Percentiles rank a stretch among this genome's conserved stretches.
Evolutionary conservation across 2,797 vertebrate species (phyloP).

Genomic region (Synanceia verrucosa): DNA sequence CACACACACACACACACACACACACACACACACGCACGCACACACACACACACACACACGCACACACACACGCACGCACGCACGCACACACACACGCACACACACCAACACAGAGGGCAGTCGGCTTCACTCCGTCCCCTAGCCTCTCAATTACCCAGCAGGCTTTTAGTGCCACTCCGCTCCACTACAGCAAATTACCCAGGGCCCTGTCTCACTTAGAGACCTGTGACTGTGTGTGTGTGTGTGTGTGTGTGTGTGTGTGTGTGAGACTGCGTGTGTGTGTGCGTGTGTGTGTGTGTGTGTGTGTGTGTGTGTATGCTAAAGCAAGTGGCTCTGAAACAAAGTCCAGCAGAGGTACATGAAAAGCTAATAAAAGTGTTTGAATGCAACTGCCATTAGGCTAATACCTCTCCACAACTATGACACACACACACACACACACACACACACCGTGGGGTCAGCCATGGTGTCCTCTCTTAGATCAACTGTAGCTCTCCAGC

Average conservation of each 20-base stretch:
- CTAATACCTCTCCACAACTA: conserved; percentile 82
- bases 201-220: conserved; percentile 91
- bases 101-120: conserved; percentile 72
- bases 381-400: conserved; percentile 87
- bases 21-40: conserved; percentile 36
- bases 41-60: not conserved
- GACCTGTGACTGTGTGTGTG: conserved; percentile 74
- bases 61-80: conserved; percentile 36
- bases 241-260: conserved; percentile 37
- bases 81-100: conserved; percentile 21
- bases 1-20: conserved; percentile 46
- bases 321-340: conserved; percentile 65
- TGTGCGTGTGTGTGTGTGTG: conserved; percentile 15
- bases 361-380: conserved; percentile 89
- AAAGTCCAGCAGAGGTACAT: conserved; percentile 79
- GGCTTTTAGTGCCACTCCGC: conserved; percentile 93
- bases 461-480: conserved; percentile 56
- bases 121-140: conserved; percentile 82
- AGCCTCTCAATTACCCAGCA: conserved; percentile 96
- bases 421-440: conserved; percentile 17
- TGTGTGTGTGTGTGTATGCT: conserved; percentile 32
- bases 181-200: conserved; percentile 96
- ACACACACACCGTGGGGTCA: conserved; percentile 45
- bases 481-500: conserved; percentile 67
- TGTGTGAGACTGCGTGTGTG: conserved; percentile 9